phyloP scores from a whole-genome alignment of 2,113 vertebrate species.

The Ovis aries region ARS-UI_Ramb_v3.0 NC_082741.1:2376001-2376500 shows the following conservation, averaged over 20 bases:
- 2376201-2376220: neutral
- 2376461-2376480: neutral
- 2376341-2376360: neutral
- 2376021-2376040: neutral
- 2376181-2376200: neutral
- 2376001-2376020: too few relatives aligned
- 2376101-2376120: too few relatives aligned
- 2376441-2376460: neutral
- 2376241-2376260: neutral
- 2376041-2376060: accelerated
- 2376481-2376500: neutral
- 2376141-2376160: accelerated
- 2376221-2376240: neutral
- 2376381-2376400: neutral
- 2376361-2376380: neutral
- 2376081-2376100: neutral
- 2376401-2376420: neutral
- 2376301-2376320: neutral
- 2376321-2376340: neutral
- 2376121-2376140: neutral
- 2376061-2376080: neutral
- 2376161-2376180: too few relatives aligned
- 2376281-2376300: neutral
- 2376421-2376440: accelerated
- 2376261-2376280: neutral